Conservation (phyloP, 1,140 invertebrate genomes). For the Bathynomus jamesi region DNA sequence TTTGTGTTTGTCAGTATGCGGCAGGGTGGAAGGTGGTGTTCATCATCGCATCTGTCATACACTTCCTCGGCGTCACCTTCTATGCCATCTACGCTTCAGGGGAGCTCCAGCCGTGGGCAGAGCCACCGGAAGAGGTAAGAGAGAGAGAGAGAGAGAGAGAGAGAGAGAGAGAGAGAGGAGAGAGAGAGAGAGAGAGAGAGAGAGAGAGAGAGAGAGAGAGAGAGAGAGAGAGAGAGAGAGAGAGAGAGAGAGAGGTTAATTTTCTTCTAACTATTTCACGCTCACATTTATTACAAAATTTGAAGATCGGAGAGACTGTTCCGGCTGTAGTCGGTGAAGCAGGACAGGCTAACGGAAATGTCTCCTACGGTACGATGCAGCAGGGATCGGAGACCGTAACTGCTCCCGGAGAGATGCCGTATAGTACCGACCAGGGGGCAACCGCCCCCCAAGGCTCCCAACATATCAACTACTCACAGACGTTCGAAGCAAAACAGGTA, state of each 20-base stretch:
- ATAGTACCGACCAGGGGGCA: no score
- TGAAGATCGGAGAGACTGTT: no score
- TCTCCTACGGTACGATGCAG: not conserved
- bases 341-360: not conserved
- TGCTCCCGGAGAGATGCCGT: not conserved
- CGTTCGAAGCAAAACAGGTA: no score
- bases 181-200: no score
- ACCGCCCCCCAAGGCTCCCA: not conserved
- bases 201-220: no score
- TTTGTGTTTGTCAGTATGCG: constrained; percentile 52
- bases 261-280: no score
- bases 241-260: no score
- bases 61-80: constrained; percentile 91
- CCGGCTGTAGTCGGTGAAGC: not conserved
- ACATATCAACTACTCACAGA: not conserved
- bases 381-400: not conserved
- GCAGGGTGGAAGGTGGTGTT: constrained; percentile 92
- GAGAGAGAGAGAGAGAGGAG: no score
- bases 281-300: no score
- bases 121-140: constrained; percentile 43
- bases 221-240: no score
- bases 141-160: no score
- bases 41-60: constrained; percentile 87
- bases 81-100: constrained; percentile 90
- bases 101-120: constrained; percentile 92